Conservation (phyloP, 2,113 vertebrate species). For the Bagarius yarrelli region DNA sequence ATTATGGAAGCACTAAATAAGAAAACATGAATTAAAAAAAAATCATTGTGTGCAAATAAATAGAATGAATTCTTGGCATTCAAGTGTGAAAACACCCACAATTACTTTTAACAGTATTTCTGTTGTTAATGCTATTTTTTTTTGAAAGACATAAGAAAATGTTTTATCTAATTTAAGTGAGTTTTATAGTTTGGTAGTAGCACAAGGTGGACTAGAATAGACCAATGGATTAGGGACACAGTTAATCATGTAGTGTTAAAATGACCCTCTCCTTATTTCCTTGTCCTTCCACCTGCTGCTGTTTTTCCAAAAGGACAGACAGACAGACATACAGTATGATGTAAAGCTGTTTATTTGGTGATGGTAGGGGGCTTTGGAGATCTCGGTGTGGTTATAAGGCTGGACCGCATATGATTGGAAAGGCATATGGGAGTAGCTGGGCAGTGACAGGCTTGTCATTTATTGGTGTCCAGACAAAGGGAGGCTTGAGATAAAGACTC, state of each 20-base stretch:
- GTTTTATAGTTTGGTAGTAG: conserved; percentile 23
- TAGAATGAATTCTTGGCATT: neutral
- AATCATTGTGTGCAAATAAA: neutral
- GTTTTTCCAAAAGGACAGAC: neutral
- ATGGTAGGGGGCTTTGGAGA: conserved; percentile 42
- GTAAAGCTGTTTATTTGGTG: conserved; percentile 23
- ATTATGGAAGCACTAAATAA: neutral
- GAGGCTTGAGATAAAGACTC: conserved; percentile 50
- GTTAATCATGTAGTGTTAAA: conserved; percentile 53
- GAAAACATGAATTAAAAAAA: neutral
- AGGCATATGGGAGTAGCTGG: conserved; percentile 52
- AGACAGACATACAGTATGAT: conserved; percentile 38
- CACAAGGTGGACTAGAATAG: conserved; percentile 65
- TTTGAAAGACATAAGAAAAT: conserved; percentile 20
- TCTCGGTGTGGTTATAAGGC: conserved; percentile 40
- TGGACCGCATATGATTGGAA: conserved; percentile 52
- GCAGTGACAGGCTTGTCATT: conserved; percentile 49
- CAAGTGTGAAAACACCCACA: conserved; percentile 13
- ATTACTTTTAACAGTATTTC: neutral
- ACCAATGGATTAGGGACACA: conserved; percentile 61
- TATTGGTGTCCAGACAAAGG: conserved; percentile 53
- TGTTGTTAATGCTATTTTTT: neutral
- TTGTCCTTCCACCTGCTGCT: conserved; percentile 8
- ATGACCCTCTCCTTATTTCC: conserved; percentile 17
- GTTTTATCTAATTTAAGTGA: conserved; percentile 8